Conservation (phyloP, 2,888 invertebrate genomes). For the Drosophila dives region DNA sequence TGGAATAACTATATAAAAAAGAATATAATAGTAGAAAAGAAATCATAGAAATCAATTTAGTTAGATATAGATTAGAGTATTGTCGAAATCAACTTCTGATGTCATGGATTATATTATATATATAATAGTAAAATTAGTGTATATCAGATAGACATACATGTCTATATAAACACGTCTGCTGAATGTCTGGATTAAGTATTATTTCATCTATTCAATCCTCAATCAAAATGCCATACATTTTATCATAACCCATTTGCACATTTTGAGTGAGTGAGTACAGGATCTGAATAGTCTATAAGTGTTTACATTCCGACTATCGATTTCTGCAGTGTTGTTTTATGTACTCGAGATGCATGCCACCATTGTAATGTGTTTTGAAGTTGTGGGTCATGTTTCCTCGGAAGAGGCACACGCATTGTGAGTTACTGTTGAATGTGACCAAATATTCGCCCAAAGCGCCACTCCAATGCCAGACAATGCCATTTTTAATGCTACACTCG, state of each 20-base stretch:
- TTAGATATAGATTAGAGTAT: background rate
- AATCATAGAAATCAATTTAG: background rate
- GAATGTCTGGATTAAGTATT: background rate
- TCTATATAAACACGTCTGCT: background rate
- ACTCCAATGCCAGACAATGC: slow-evolving; percentile 40
- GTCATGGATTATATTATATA: background rate
- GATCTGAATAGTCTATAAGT: background rate
- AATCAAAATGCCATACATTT: background rate
- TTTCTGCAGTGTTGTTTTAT: slow-evolving; percentile 26
- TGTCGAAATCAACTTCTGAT: background rate
- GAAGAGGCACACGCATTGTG: slow-evolving; percentile 8
- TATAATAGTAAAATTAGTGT: background rate
- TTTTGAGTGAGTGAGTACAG: background rate
- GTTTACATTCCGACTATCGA: slow-evolving; percentile 19
- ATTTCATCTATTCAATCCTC: too few relatives aligned
- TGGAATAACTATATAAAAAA: background rate
- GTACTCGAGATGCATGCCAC: slow-evolving; percentile 6
- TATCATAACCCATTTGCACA: background rate
- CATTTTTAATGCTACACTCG: slow-evolving; percentile 38
- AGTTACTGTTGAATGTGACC: slow-evolving; percentile 35
- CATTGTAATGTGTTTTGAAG: background rate
- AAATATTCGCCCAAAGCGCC: slow-evolving; percentile 39
- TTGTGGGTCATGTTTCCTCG: slow-evolving; percentile 4
- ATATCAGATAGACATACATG: background rate
- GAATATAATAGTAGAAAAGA: background rate